phyloP scores from a whole-genome alignment of 2,888 invertebrate genomes.

The Caenorhabditis becei region DNA sequence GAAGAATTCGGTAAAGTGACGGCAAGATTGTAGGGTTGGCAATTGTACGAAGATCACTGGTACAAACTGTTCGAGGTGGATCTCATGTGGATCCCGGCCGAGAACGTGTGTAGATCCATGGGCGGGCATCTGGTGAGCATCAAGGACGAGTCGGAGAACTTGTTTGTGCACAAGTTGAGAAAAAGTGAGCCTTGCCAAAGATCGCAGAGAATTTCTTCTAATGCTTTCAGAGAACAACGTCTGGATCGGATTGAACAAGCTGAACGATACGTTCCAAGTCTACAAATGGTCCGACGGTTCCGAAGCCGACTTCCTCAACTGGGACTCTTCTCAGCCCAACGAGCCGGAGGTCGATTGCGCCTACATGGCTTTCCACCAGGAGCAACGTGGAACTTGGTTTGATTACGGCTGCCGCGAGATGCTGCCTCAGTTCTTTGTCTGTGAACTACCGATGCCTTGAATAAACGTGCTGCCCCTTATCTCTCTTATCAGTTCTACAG shows the following conservation, averaged over 20 bases:
- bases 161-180: conserved; percentile 76
- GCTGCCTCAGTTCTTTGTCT: conserved; percentile 79
- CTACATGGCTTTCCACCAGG: conserved; percentile 80
- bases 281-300: conserved; percentile 78
- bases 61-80: conserved; percentile 78
- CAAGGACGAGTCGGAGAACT: conserved; percentile 76
- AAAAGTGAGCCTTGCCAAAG: conserved; percentile 66
- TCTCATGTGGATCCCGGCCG: conserved; percentile 79
- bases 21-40: conserved; percentile 71
- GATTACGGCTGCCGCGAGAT: conserved; percentile 78
- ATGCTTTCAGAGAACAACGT: conserved; percentile 77
- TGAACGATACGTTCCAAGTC: conserved; percentile 71
- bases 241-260: conserved; percentile 80
- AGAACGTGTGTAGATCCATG: conserved; percentile 78
- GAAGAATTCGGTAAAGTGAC: conserved; percentile 24
- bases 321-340: conserved; percentile 37
- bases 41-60: conserved; percentile 76
- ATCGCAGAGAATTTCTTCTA: neutral
- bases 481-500: neutral
- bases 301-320: conserved; percentile 73
- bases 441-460: conserved; percentile 73
- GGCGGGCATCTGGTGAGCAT: conserved; percentile 78
- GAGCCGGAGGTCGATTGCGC: conserved; percentile 75
- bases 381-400: conserved; percentile 79
- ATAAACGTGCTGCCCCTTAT: neutral